Conservation (phyloP, 1,140 invertebrate genomes). For the Homalodisca vitripennis region DNA sequence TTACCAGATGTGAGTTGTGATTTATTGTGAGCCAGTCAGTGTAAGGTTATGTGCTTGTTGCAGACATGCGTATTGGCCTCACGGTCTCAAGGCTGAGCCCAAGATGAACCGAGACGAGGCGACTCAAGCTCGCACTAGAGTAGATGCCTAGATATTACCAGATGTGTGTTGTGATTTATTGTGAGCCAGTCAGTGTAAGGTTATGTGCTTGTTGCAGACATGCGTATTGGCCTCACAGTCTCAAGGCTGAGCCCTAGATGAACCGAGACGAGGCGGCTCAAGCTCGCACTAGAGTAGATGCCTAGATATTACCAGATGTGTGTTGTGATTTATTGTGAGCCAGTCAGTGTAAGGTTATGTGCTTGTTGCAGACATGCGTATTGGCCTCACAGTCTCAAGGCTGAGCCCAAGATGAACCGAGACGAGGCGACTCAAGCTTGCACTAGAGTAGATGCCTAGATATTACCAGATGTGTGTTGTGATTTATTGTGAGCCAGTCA, state of each 20-base stretch:
- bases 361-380: conserved; percentile 67
- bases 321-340: too few relatives aligned
- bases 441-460: conserved; percentile 82
- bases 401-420: conserved; percentile 59
- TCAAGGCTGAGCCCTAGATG: conserved; percentile 58
- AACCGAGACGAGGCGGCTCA: conserved; percentile 69
- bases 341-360: too few relatives aligned
- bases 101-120: conserved; percentile 64
- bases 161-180: too few relatives aligned
- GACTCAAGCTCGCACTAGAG: conserved; percentile 74
- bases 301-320: too few relatives aligned
- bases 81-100: conserved; percentile 62
- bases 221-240: conserved; percentile 76
- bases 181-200: too few relatives aligned
- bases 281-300: conserved; percentile 78
- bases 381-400: conserved; percentile 73
- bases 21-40: too few relatives aligned
- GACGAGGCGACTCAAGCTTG: conserved; percentile 72
- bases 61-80: conserved; percentile 78
- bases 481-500: too few relatives aligned
- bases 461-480: too few relatives aligned
- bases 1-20: too few relatives aligned
- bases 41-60: too few relatives aligned
- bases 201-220: too few relatives aligned
- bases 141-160: conserved; percentile 84